Base-by-base conservation (phyloP, 1,140 invertebrate species). In the Halictus rubicundus region DNA sequence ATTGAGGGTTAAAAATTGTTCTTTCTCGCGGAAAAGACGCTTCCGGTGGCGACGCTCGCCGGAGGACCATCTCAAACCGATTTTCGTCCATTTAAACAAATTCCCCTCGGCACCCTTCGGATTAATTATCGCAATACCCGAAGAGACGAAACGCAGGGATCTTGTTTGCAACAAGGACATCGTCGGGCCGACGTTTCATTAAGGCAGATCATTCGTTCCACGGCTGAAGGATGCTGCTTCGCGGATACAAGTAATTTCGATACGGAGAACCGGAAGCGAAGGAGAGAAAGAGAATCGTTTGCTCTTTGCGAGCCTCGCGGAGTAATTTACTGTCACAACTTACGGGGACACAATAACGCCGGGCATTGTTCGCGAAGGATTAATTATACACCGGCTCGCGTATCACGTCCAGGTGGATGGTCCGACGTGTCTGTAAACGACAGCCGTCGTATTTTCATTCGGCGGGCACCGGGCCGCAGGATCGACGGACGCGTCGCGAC, bases 371-470 rank as follows among this genome's bases (percentile, higher is more conserved):
- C 39, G 42, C 60, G 32, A 61, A 68, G 66, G 76, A 75, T 77
- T 80, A 86, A 82, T 84, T 85, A 61, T 83, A 68, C 32, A 32
- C 52, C 59, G 21, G 54, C 6, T 16, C 27, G 12, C 23, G 60
- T 60, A 74, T 77, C 69, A 66, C 59, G 60, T 80, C 57, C 80
- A 59, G 64, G 8, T 59, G 61, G 72, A 85, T 59, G 81, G 81
- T 37, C 52, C 65, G 79, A 61, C 68, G 60, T 54, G 68, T 54
- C 83, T 86, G 84, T 79, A 85, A 85, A 76, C 68, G 84, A 86
- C 83, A 86, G 68, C 75, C 52, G 68, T 85, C 78, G 74, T 79
- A 81, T 71, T 85, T 85, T 85, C 75, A 72, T 85, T 86, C 76
- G 71, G 63, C 39, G 46, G 46, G 19, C 54, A 21, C 65, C 66